These are phyloP conservation scores for Cyprinodon tularosa DNA, from an alignment of 2,113 vertebrate genomes.

Conservation along the genomic window DNA sequence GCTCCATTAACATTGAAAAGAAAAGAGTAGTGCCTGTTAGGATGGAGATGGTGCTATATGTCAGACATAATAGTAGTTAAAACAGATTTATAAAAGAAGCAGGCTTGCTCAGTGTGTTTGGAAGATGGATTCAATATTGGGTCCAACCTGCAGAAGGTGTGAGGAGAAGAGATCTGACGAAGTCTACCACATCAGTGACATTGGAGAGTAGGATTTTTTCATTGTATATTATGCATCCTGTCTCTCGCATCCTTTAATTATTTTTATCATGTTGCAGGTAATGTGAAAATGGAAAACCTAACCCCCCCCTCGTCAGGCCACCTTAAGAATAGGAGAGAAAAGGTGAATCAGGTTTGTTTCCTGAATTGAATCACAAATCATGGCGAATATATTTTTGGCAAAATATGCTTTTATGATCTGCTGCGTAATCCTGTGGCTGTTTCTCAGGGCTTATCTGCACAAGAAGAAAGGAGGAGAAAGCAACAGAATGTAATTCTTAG, in stretches of 20 bases:
- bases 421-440: background rate
- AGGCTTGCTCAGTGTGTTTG: background rate
- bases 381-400: background rate
- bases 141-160: too few species aligned
- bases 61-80: background rate
- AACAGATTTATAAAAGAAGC: background rate
- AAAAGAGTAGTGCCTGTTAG: background rate
- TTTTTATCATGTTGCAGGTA: slow-evolving; percentile 65
- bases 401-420: background rate
- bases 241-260: background rate
- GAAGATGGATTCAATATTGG: background rate
- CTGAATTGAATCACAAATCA: background rate
- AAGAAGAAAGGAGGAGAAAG: slow-evolving; percentile 87
- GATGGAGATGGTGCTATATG: background rate
- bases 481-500: slow-evolving; percentile 83
- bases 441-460: slow-evolving; percentile 78
- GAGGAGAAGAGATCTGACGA: too few species aligned
- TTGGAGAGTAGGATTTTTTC: background rate
- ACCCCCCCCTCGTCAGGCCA: slow-evolving; percentile 64
- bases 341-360: slow-evolving; percentile 81
- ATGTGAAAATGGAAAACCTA: slow-evolving; percentile 76
- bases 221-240: background rate
- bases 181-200: background rate
- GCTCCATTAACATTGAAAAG: background rate
- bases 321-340: slow-evolving; percentile 76